phyloP scores from a whole-genome alignment of 2,113 vertebrate genomes.

The Psettodes erumei region DNA sequence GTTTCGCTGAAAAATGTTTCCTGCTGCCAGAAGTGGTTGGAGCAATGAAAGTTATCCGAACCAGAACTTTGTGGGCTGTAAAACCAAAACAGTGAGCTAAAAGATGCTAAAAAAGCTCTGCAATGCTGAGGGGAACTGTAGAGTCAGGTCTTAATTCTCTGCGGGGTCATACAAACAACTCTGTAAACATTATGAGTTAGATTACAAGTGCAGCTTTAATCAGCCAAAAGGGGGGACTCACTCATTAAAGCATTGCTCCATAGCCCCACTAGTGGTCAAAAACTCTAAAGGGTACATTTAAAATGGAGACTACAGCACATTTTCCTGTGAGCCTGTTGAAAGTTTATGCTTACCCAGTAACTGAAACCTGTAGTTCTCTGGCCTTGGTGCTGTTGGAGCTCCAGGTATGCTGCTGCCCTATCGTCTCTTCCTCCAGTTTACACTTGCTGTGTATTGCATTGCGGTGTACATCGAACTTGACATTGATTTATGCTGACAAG shows the following conservation, averaged over 20 bases:
- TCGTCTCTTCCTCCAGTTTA: slow-evolving; percentile 9
- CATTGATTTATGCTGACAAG: slow-evolving; percentile 57
- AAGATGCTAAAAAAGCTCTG: neutral
- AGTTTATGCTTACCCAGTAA: slow-evolving; percentile 25
- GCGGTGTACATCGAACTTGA: slow-evolving; percentile 18
- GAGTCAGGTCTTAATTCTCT: neutral
- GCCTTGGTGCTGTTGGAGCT: neutral
- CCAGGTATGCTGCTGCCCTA: slow-evolving; percentile 4
- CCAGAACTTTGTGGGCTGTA: neutral
- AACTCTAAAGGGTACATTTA: neutral
- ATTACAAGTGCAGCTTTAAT: slow-evolving; percentile 7
- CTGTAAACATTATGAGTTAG: neutral
- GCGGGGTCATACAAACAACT: slow-evolving; percentile 5
- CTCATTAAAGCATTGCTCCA: neutral
- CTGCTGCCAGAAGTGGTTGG: neutral
- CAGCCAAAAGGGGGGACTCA: neutral
- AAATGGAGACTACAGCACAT: slow-evolving; percentile 6
- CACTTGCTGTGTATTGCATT: slow-evolving; percentile 17
- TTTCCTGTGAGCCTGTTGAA: slow-evolving; percentile 13
- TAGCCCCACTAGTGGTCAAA: too few species aligned
- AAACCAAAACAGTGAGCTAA: neutral
- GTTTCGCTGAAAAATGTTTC: neutral
- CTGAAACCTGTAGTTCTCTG: slow-evolving; percentile 23
- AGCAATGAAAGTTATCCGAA: neutral
- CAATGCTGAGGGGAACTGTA: neutral